Conservation (phyloP, 2,797 vertebrate genomes). For the Podargus strigoides region DNA sequence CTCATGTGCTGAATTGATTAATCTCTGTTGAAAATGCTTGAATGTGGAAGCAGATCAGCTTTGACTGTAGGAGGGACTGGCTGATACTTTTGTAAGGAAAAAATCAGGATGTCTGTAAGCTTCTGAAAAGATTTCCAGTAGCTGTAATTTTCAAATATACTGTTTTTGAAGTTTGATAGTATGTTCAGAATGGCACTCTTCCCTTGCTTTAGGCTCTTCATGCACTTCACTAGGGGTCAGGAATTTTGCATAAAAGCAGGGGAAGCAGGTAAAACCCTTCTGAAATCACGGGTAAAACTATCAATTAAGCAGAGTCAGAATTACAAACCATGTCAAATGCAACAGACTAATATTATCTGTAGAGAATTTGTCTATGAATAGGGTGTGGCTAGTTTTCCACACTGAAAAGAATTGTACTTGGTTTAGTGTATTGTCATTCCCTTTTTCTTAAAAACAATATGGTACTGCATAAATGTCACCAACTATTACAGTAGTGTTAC, state of each 20-base stretch:
- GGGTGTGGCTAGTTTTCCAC: not conserved
- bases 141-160: slow-evolving; percentile 13
- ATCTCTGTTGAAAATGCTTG: slow-evolving; percentile 33
- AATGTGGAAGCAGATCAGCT: slow-evolving; percentile 3
- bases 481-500: not conserved
- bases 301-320: not conserved
- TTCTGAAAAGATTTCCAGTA: not conserved
- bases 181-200: not conserved
- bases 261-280: not conserved
- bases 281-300: not conserved
- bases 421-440: not conserved
- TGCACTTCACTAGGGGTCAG: slow-evolving; percentile 2
- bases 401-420: not conserved
- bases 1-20: slow-evolving; percentile 21
- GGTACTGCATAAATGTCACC: not conserved
- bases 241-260: not conserved
- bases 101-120: not conserved
- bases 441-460: not conserved
- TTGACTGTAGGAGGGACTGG: not conserved
- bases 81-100: not conserved
- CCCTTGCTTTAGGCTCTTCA: slow-evolving; percentile 18
- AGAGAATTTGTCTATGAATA: not conserved
- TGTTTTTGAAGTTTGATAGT: not conserved
- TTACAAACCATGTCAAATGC: not conserved
- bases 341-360: not conserved